Conservation (phyloP, 2,113 vertebrate genomes). For the Hipposideros armiger region DNA sequence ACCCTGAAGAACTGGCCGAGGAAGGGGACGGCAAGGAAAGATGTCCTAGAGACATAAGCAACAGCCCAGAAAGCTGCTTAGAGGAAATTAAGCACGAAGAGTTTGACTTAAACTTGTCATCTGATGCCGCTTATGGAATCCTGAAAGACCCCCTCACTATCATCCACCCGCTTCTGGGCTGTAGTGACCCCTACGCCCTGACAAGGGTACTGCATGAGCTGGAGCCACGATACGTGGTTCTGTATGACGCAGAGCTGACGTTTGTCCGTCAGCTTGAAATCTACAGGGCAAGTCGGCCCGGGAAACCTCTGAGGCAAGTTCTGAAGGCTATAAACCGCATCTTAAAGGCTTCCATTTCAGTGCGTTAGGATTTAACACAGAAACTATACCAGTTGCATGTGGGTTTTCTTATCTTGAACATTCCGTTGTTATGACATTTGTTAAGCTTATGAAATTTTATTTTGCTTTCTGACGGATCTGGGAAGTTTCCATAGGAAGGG, state of each 20-base stretch:
- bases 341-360: background rate
- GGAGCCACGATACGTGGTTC: conserved; percentile 94
- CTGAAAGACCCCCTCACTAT: conserved; percentile 94
- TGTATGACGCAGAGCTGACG: conserved; percentile 95
- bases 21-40: conserved; percentile 77
- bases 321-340: background rate
- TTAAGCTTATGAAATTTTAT: background rate
- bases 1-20: conserved; percentile 85
- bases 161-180: conserved; percentile 95
- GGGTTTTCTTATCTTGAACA: background rate
- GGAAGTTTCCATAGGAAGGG: background rate
- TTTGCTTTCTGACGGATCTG: background rate
- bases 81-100: conserved; percentile 86
- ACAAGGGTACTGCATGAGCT: conserved; percentile 95
- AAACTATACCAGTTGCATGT: background rate
- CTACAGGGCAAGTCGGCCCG: conserved; percentile 94
- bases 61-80: conserved; percentile 74
- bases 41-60: conserved; percentile 31
- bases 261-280: conserved; percentile 97
- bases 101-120: conserved; percentile 90
- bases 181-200: conserved; percentile 94
- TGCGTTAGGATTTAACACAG: background rate
- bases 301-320: conserved; percentile 92
- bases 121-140: conserved; percentile 94
- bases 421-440: background rate